Evolutionary conservation across 2,888 invertebrate genomes (phyloP), one percentile per base, ranked within the genome.

Genomic region (Cataglyphis altisquamis): DNA sequence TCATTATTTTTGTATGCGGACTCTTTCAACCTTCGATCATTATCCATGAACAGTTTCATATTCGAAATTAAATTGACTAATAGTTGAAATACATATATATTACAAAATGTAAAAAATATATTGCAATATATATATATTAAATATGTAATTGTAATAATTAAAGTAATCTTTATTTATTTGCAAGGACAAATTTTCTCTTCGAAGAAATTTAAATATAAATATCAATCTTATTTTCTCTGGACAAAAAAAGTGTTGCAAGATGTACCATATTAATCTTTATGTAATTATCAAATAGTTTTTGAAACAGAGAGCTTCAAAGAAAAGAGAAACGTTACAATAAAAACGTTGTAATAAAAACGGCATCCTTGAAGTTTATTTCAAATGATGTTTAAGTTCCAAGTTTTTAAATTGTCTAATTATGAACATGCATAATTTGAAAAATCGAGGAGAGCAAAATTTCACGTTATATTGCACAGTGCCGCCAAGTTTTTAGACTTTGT

Each of bases 401-500:
- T 21, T 10, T 21, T n/a, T n/a, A n/a, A 55, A 1, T 21, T 55
- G 9, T 55, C 9, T n/a, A 55, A 21, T 55, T 55, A 55, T n/a
- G 2, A 55, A 55, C 9, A 3, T 55, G 8, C 3, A 9, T 55
- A 21, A 21, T 55, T n/a, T 3, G 3, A 29, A 32, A 25, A 15
- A 32, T 62, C 15, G 29, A 1, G 25, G 15, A 62, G 29, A 12
- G 25, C 8, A 62, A 15, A 55, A 55, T 29, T 6, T 6, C 5
- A 2, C 15, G 8, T 29, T 62, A 29, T 25, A 32, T 62, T 12
- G 18, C 12, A 63, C 55, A 66, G 36, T 75, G 81, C 36, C 21
- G 48, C 63, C 57, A 41, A 81, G 84, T 82, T 66, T 63, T 32
- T 9, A 18, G 15, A 12, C 25, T 57, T 72, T 66, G 62, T 80